phyloP scores from a whole-genome alignment of 1,140 invertebrate genomes.

The Theocolax elegans region DNA sequence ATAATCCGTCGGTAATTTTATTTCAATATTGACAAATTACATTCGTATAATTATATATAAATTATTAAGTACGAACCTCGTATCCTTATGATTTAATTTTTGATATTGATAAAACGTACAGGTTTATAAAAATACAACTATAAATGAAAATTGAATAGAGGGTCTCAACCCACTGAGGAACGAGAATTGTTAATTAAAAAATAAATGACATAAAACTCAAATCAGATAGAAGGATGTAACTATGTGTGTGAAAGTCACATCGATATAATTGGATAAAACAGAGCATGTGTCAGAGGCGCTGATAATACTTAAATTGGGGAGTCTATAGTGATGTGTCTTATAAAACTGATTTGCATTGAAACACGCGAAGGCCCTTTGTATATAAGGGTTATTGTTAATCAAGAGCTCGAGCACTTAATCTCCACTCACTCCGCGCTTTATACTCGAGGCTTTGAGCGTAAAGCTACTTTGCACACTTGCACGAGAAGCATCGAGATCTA shows the following conservation, averaged over 20 bases:
- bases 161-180: no score
- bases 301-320: not conserved
- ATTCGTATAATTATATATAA: no score
- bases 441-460: slow-evolving; percentile 6
- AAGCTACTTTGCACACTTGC: slow-evolving; percentile 30
- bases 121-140: no score
- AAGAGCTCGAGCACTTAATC: slow-evolving; percentile 19
- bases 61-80: no score
- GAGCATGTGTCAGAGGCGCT: not conserved
- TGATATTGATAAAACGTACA: no score
- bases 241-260: not conserved
- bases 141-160: no score
- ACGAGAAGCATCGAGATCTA: slow-evolving; percentile 13
- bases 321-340: not conserved
- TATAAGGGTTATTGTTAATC: slow-evolving; percentile 28
- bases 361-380: not conserved
- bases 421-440: not conserved
- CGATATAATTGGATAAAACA: not conserved
- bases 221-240: no score
- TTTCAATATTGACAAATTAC: no score
- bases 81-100: no score
- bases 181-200: no score
- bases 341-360: slow-evolving; percentile 22
- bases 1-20: no score
- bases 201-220: no score